Evolutionary conservation across 2,113 vertebrate genomes (phyloP).

Genomic region (Helogale parvula): DNA sequence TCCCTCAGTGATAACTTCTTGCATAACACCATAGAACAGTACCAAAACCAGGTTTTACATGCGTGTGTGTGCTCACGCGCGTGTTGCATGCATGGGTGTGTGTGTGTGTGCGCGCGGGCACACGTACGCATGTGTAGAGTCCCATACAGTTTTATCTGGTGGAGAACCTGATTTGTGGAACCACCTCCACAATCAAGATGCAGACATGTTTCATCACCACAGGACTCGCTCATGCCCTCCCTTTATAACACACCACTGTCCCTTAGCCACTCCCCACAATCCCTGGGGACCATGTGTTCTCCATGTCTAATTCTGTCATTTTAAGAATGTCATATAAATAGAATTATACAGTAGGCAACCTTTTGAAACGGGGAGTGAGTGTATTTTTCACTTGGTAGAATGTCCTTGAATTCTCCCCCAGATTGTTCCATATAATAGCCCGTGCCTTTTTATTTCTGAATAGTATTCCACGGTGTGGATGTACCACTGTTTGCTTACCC

Average conservation of each 20-base stretch:
- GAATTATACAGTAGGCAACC: not conserved
- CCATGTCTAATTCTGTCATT: not conserved
- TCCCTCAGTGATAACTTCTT: not conserved
- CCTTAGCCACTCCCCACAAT: not conserved
- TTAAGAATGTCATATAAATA: not conserved
- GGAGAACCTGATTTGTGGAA: not conserved
- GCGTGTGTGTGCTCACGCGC: not conserved
- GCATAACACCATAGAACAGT: not conserved
- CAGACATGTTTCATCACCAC: not conserved
- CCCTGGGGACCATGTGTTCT: not conserved
- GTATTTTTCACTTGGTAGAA: not conserved
- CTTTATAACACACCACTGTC: not conserved
- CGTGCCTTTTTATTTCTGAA: constrained; percentile 15
- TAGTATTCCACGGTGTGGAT: not conserved
- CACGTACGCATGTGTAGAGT: no score
- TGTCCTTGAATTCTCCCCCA: not conserved
- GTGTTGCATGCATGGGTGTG: no score
- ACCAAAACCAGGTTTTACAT: not conserved
- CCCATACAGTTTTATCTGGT: not conserved
- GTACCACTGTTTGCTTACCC: not conserved
- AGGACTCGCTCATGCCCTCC: not conserved
- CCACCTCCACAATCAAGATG: not conserved
- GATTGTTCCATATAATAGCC: not conserved
- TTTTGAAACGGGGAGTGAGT: not conserved
- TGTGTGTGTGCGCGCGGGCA: not conserved